These are phyloP conservation scores for Simalia tracyae DNA, from an alignment of 2,797 vertebrate genomes.

Conservation along the genomic window DNA sequence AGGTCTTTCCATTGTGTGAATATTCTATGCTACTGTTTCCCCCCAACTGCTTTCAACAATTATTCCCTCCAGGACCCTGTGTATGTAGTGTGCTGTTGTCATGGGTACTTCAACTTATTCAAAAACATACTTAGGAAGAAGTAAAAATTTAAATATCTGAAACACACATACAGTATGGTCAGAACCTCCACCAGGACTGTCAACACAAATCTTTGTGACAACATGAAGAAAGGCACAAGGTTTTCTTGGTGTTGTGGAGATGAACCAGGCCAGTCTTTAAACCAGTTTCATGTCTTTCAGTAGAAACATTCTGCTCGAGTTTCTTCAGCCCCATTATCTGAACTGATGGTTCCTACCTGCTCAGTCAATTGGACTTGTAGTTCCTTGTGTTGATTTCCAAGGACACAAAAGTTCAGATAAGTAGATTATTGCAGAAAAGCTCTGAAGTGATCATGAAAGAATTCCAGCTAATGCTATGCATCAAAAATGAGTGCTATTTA, in stretches of 20 bases:
- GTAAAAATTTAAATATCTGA: conserved; percentile 16
- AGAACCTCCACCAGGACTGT: not conserved
- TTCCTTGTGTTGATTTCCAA: not conserved
- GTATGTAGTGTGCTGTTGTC: conserved; percentile 12
- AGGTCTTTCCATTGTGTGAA: conserved; percentile 30
- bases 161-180: not conserved
- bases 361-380: not conserved
- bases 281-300: not conserved
- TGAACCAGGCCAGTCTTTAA: not conserved
- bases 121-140: not conserved
- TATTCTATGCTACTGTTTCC: conserved; percentile 16
- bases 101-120: conserved; percentile 43
- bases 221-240: not conserved
- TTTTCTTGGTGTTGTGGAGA: not conserved
- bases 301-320: not conserved
- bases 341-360: not conserved
- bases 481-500: not conserved
- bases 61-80: not conserved
- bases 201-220: not conserved
- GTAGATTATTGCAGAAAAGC: not conserved
- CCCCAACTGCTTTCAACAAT: not conserved
- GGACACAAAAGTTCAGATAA: not conserved
- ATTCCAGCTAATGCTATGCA: not conserved
- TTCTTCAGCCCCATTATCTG: not conserved
- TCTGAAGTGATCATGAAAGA: not conserved